phyloP scores from a whole-genome alignment of 2,797 vertebrate species.

The Enteromius viviparus region DNA sequence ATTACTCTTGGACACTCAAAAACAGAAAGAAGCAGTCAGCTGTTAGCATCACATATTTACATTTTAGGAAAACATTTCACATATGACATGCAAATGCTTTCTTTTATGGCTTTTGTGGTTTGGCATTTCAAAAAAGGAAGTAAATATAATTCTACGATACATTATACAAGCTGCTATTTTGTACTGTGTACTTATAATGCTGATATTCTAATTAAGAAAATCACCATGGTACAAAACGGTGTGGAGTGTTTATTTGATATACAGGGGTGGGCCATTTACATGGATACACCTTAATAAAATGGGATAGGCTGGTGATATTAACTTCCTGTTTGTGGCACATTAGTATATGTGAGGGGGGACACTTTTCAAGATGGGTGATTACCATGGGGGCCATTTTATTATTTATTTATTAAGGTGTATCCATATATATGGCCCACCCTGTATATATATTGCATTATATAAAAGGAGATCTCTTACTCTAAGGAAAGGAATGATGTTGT shows the following conservation, averaged over 20 bases:
- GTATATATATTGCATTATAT: not conserved
- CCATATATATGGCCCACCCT: too few relatives aligned
- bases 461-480: constrained; percentile 77
- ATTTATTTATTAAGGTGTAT: too few relatives aligned
- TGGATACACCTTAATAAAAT: too few relatives aligned
- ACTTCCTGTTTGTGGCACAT: too few relatives aligned
- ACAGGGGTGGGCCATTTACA: too few relatives aligned
- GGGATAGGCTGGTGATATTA: too few relatives aligned
- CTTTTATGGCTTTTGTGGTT: constrained; percentile 18
- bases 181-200: not conserved
- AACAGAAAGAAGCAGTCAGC: not conserved
- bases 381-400: too few relatives aligned
- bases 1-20: too few relatives aligned
- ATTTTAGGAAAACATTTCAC: constrained; percentile 26
- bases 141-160: not conserved
- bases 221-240: not conserved
- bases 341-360: too few relatives aligned
- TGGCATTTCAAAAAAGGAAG: constrained; percentile 3
- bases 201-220: not conserved
- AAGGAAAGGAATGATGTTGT: constrained; percentile 97
- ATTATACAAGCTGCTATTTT: not conserved
- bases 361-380: too few relatives aligned
- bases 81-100: constrained; percentile 58
- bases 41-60: constrained; percentile 16
- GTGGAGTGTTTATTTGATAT: not conserved